Evolutionary conservation across 2,113 vertebrate species (phyloP).

Genomic region (Leiothrix lutea): DNA sequence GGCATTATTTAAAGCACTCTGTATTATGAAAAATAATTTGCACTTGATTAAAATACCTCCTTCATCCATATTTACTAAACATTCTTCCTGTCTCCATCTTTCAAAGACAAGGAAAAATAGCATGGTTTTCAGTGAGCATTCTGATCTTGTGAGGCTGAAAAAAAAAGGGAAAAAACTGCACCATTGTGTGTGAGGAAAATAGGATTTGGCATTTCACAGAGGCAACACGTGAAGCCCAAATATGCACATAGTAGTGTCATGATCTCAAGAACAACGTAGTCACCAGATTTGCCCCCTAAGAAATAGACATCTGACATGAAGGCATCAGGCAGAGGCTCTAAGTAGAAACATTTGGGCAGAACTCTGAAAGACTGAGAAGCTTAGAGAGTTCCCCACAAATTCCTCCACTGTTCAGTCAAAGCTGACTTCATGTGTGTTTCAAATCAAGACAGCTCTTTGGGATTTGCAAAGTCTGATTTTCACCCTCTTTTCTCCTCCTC

Average conservation of each 20-base stretch:
- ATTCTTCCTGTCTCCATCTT: neutral
- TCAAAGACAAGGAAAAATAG: neutral
- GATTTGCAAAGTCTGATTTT: neutral
- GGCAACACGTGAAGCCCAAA: neutral
- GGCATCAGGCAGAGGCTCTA: neutral
- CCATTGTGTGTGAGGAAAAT: accelerated
- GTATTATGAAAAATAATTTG: neutral
- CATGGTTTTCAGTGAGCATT: neutral
- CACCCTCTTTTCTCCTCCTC: neutral
- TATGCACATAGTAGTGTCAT: neutral
- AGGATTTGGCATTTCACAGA: neutral
- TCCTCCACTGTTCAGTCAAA: neutral
- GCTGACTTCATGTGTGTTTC: neutral
- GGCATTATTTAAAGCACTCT: neutral
- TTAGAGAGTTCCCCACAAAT: neutral
- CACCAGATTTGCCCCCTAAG: neutral
- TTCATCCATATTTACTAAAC: neutral
- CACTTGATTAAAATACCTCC: neutral
- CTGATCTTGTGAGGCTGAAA: neutral
- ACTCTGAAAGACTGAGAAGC: neutral
- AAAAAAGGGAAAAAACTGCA: neutral
- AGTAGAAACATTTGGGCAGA: neutral
- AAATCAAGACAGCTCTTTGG: neutral
- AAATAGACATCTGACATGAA: neutral
- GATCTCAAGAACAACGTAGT: neutral